Conservation (phyloP, 2,888 invertebrate species). For the Nebria salina region DNA sequence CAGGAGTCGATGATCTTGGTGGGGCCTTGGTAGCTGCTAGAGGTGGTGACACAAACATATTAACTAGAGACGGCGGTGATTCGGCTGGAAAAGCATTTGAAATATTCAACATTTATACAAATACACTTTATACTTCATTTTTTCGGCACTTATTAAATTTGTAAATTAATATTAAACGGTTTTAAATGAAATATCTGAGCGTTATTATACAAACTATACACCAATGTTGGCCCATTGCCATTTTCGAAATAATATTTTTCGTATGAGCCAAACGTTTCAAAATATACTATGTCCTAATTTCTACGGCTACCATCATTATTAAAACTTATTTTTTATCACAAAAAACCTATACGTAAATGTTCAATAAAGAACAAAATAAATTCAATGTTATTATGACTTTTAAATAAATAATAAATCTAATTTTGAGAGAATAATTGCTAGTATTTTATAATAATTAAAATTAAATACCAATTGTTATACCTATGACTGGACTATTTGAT, state of each 20-base stretch:
- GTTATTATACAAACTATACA: constrained; percentile 12
- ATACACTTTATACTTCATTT: background rate
- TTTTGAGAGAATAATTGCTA: background rate
- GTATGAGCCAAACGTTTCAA: constrained; percentile 13
- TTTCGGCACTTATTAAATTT: background rate
- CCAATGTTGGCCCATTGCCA: constrained; percentile 23
- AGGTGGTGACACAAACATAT: constrained; percentile 50
- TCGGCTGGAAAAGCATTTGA: constrained; percentile 54
- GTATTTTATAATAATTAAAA: background rate
- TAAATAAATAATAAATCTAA: background rate
- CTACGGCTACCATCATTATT: background rate
- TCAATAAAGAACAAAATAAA: too few species aligned
- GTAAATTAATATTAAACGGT: background rate
- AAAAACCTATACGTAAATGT: too few species aligned
- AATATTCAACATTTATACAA: constrained; percentile 30
- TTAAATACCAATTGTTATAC: constrained; percentile 37
- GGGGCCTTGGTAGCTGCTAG: constrained; percentile 41
- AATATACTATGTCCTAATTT: constrained; percentile 21
- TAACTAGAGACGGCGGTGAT: constrained; percentile 57
- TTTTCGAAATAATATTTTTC: background rate
- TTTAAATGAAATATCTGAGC: background rate
- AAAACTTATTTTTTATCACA: background rate
- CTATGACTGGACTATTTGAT: constrained; percentile 59
- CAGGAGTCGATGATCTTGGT: constrained; percentile 55
- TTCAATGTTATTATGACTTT: background rate